phyloP scores from a whole-genome alignment of 2,888 invertebrate genomes.

The Xiphydria camelus region DNA sequence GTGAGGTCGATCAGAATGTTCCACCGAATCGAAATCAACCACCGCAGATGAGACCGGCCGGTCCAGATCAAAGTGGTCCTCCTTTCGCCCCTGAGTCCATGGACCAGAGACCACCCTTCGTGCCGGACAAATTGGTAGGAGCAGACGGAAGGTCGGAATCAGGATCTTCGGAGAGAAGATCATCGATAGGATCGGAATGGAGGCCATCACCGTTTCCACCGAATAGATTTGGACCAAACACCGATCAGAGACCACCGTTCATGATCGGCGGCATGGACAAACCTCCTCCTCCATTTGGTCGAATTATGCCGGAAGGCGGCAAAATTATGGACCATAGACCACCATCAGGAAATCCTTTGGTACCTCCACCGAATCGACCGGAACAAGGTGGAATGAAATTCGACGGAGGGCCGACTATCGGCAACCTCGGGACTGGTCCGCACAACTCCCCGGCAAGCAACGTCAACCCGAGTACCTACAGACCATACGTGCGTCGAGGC shows the following conservation, averaged over 20 bases:
- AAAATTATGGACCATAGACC: conserved; percentile 1
- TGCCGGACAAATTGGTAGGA: too few relatives aligned
- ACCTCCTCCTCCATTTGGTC: too few relatives aligned
- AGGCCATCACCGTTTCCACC: too few relatives aligned
- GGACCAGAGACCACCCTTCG: conserved; percentile 16
- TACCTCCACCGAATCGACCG: neutral
- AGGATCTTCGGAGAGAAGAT: too few relatives aligned
- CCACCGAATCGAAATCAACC: neutral
- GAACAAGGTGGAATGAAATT: neutral
- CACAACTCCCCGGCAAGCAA: too few relatives aligned
- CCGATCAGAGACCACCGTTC: conserved; percentile 8
- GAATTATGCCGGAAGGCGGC: neutral
- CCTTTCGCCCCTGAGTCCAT: conserved; percentile 16
- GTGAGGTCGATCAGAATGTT: neutral
- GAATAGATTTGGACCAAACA: too few relatives aligned
- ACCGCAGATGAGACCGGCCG: neutral
- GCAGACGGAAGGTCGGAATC: too few relatives aligned
- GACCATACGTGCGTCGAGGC: too few relatives aligned
- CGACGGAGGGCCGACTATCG: too few relatives aligned
- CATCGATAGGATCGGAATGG: too few relatives aligned
- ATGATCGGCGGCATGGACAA: conserved; percentile 3
- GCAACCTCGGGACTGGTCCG: too few relatives aligned
- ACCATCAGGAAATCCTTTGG: neutral
- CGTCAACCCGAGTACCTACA: too few relatives aligned
- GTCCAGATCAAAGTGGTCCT: neutral